phyloP scores from a whole-genome alignment of 2,113 vertebrate genomes.

The Calidris pugnax region DNA sequence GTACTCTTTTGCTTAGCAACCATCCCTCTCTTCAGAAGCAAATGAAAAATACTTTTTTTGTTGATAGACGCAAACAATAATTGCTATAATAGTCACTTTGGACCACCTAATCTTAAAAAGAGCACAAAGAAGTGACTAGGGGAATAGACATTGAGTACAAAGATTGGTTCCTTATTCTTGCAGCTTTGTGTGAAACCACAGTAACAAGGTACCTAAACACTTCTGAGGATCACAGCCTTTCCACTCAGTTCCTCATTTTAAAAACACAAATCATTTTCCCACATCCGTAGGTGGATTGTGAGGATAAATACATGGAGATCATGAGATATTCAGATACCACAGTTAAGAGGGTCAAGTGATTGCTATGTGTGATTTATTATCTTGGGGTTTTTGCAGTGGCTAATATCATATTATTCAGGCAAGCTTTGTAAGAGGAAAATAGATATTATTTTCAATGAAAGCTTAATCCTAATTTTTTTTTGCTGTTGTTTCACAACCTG shows the following conservation, averaged over 20 bases:
- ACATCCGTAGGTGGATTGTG: background rate
- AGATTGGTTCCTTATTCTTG: background rate
- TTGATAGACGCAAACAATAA: background rate
- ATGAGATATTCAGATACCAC: background rate
- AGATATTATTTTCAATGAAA: background rate
- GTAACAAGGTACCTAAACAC: background rate
- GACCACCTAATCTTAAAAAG: background rate
- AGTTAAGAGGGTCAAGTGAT: background rate
- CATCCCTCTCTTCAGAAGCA: background rate
- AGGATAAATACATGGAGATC: background rate
- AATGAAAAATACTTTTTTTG: background rate
- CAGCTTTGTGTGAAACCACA: background rate
- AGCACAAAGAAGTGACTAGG: background rate
- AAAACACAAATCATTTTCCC: background rate
- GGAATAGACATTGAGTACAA: background rate
- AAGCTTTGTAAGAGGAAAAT: background rate
- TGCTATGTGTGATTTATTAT: background rate
- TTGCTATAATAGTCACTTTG: background rate
- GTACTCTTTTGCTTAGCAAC: constrained; percentile 15
- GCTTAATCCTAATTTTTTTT: background rate
- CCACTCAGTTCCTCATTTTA: background rate
- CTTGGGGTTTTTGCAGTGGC: background rate
- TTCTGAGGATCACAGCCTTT: background rate
- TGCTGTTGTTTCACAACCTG: background rate
- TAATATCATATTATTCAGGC: background rate